Evolutionary conservation across 2,797 vertebrate genomes (phyloP), one percentile per base, ranked within the genome.

Genomic region (Paratrypauchen microcephalus): DNA sequence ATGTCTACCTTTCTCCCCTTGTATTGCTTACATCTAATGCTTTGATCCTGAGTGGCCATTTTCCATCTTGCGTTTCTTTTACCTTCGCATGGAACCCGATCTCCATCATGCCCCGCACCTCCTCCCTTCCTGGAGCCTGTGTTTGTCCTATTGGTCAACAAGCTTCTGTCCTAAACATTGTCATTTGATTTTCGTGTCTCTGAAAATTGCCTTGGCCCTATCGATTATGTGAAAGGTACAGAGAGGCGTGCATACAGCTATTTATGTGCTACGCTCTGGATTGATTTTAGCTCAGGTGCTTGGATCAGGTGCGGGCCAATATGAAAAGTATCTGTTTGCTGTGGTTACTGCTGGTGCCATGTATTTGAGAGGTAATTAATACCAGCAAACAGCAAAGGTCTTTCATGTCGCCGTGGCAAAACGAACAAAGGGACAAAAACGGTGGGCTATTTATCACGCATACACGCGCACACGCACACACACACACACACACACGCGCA

Each of bases 271-370:
- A 57, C 5, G 19, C 39, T 75, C 13, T 6, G 6, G 63, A 85
- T 80, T 78, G 79, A 84, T 85, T 83, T 77, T 23, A 78, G 79
- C 76, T 81, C 73, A 76, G 71, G 75, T 81, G 69, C n/a, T 62
- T 77, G 54, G 73, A 76, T 80, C 71, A 72, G 66, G 68, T 76
- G 77, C 57, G 47, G 65, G 58, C 71, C 47, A 55, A 67, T 28
- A 73, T 78, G 69, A 78, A 82, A 85, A 65, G 52, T 58, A 80
- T 81, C 78, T 74, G 65, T 76, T 81, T 79, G 80, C 74, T 81
- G 79, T 76, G 77, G 77, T 83, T 82, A 76, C 68, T 69, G 64
- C 68, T 83, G 78, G 75, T 80, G 76, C 65, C 76, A 72, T 68
- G 56, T 15, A 77, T 71, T 82, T 79, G 75, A 76, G 50, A 71